Conservation (phyloP, 53 echinoderm and acorn worm genomes). For the Paracentrotus lividus region DNA sequence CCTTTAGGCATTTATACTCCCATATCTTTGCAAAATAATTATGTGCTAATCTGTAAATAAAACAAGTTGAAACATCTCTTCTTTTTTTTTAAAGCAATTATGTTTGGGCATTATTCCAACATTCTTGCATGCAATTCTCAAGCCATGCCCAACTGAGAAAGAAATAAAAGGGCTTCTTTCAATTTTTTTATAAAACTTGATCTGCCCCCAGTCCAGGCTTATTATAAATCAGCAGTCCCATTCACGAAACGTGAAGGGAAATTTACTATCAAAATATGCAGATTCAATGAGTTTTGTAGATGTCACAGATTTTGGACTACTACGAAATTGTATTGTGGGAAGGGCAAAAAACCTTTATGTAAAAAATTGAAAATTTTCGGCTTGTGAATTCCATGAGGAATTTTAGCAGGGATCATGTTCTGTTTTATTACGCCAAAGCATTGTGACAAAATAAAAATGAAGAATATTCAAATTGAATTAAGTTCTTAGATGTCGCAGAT, state of each 20-base stretch:
- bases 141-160: not conserved
- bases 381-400: not conserved
- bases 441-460: too few species aligned
- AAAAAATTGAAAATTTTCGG: not conserved
- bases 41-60: too few species aligned
- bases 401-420: not conserved
- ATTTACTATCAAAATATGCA: conserved; percentile 37
- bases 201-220: not conserved
- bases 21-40: not conserved
- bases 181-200: not conserved
- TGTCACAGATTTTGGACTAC: conserved; percentile 25
- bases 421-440: not conserved
- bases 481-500: conserved; percentile 16
- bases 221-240: not conserved
- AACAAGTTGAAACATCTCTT: too few species aligned
- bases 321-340: conserved; percentile 14
- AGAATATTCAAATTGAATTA: conserved; percentile 4
- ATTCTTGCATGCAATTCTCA: not conserved
- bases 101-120: too few species aligned
- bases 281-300: not conserved
- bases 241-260: not conserved
- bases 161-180: conserved; percentile 5
- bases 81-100: too few species aligned
- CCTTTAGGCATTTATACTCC: not conserved
- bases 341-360: not conserved